Conservation (phyloP, 2,797 vertebrate species). For the Galaxias olidus region DNA sequence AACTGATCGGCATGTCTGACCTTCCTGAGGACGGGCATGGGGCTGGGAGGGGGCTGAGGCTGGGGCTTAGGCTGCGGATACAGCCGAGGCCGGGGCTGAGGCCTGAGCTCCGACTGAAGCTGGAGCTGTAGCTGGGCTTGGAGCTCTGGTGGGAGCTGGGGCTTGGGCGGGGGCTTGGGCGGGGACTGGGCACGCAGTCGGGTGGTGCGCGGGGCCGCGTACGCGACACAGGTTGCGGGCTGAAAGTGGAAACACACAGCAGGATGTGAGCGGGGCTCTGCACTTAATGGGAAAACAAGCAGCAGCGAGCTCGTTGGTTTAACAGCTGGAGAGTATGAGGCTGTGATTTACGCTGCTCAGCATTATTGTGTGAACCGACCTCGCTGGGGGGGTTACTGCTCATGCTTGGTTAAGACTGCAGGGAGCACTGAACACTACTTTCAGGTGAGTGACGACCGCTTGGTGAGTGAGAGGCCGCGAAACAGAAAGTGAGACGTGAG, state of each 20-base stretch:
- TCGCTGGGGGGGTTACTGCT: slow-evolving; percentile 1
- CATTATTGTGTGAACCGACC: not conserved
- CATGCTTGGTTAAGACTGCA: not conserved
- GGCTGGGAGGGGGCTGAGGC: slow-evolving; percentile 43
- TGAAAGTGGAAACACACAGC: slow-evolving; percentile 82
- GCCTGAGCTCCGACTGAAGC: slow-evolving; percentile 43
- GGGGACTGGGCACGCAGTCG: slow-evolving; percentile 55
- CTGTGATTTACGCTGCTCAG: slow-evolving; percentile 12
- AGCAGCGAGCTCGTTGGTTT: slow-evolving; percentile 3
- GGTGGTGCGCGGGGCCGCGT: slow-evolving; percentile 72
- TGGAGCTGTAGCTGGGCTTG: slow-evolving; percentile 60
- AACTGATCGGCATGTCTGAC: slow-evolving; percentile 76
- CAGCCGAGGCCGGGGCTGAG: no score
- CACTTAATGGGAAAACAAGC: slow-evolving; percentile 1
- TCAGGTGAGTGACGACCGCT: slow-evolving; percentile 1
- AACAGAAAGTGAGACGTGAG: not conserved
- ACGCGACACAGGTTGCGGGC: slow-evolving; percentile 77
- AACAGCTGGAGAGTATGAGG: slow-evolving; percentile 1
- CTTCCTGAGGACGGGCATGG: slow-evolving; percentile 72
- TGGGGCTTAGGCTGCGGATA: not conserved
- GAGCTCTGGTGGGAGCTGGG: slow-evolving; percentile 43
- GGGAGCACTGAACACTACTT: slow-evolving; percentile 2
- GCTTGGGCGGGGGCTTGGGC: slow-evolving; percentile 68
- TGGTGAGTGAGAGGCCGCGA: not conserved
- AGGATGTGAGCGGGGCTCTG: slow-evolving; percentile 53